Percentiles rank a stretch among this genome's conserved stretches.
These are phyloP conservation scores for Nemapogon koenigi DNA, from an alignment of 2,888 invertebrate species.

Conservation along the genomic window DNA sequence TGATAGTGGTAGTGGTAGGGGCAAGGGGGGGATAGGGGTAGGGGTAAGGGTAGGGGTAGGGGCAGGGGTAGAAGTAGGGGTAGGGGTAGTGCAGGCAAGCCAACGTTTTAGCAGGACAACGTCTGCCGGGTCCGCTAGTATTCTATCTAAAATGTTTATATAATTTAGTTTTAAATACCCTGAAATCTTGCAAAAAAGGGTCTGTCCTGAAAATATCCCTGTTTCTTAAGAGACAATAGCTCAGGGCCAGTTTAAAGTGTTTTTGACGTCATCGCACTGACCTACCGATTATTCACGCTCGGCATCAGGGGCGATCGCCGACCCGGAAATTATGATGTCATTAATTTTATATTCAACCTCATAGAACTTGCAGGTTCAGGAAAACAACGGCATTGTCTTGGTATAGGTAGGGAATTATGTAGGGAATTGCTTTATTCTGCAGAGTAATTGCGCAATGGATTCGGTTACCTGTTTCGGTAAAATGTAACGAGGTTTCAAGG, in stretches of 20 bases:
- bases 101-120: background rate
- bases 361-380: conserved; percentile 3
- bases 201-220: background rate
- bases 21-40: background rate
- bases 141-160: background rate
- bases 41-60: conserved; percentile 5
- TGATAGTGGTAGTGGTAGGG: background rate
- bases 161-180: background rate
- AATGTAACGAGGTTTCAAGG: too few relatives aligned
- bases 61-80: conserved; percentile 3
- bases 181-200: background rate
- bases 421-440: too few relatives aligned
- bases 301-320: conserved; percentile 31
- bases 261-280: conserved; percentile 16
- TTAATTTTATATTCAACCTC: conserved; percentile 35
- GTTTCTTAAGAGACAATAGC: conserved; percentile 4
- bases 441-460: too few relatives aligned
- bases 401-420: background rate
- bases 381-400: too few relatives aligned
- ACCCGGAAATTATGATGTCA: conserved; percentile 54
- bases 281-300: conserved; percentile 31
- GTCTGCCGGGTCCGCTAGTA: background rate
- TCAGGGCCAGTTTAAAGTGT: conserved; percentile 6
- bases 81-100: background rate
- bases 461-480: too few relatives aligned